Evolutionary conservation across 2,888 invertebrate species (phyloP).

Genomic region (Tortrix viridana): DNA sequence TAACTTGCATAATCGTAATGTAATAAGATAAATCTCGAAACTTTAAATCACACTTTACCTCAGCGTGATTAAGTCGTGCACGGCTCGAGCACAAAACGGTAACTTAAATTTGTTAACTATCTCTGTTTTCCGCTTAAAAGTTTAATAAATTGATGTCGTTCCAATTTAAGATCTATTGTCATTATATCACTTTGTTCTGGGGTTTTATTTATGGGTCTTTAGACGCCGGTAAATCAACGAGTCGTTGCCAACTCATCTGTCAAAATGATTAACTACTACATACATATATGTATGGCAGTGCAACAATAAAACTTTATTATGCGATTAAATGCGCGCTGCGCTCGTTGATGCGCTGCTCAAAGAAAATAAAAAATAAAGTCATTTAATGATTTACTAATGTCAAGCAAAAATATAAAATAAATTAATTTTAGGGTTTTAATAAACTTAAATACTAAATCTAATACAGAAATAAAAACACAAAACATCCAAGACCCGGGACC

Average conservation of each 20-base stretch:
- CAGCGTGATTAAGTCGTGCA: conserved; percentile 18
- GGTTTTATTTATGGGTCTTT: not conserved
- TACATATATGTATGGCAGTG: not conserved
- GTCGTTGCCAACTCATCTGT: conserved; percentile 11
- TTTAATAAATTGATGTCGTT: conserved; percentile 1
- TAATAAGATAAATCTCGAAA: conserved; percentile 30
- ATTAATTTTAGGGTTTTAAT: too few species aligned
- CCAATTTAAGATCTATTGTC: conserved; percentile 7
- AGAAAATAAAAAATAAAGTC: too few species aligned
- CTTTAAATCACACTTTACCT: conserved; percentile 27
- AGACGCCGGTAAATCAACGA: conserved; percentile 10
- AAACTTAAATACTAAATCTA: too few species aligned
- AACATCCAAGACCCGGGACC: too few species aligned
- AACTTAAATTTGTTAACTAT: conserved; percentile 30
- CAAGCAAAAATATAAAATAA: too few species aligned
- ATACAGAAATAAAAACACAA: too few species aligned
- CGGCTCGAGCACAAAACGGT: conserved; percentile 9
- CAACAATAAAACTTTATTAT: too few species aligned
- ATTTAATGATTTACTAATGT: too few species aligned
- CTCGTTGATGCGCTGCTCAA: too few species aligned
- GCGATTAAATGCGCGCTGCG: too few species aligned
- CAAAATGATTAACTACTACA: not conserved
- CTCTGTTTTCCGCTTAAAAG: conserved; percentile 12
- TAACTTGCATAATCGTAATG: conserved; percentile 33
- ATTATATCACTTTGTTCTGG: not conserved